Base-by-base conservation (phyloP, 1,140 invertebrate species). In the Bombus vancouverensis region DNA sequence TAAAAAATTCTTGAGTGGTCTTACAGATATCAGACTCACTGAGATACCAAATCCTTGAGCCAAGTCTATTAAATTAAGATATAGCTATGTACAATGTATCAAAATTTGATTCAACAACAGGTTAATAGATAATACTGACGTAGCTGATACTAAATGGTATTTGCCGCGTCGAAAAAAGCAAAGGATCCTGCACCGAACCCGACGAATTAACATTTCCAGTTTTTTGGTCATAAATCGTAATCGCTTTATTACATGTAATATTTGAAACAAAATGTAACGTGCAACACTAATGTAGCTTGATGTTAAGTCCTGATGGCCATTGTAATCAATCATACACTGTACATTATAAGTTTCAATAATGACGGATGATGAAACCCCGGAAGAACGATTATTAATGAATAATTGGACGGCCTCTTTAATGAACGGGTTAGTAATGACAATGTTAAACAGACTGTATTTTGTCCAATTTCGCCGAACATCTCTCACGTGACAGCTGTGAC, bases 401-500 rank as follows among this genome's bases (percentile, higher is more conserved):
- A 72, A 81, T 42, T 81, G 5, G 22, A 2, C 37, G 28, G 79
- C 5, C 4, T 42, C 18, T 57, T 72, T 59, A 81, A 81, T 62
- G 47, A 72, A n/a, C 44, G 47, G 57, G 66, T 25, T 25, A 22
- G 34, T 47, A 15, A 59, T 12, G 57, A 59, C 6, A 59, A 59
- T 25, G 71, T 8, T 42, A 72, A 37, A 25, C 22, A 37, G 68
- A 28, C 18, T 9, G 15, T 39, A 25, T 44, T 28, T 28, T 42
- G 71, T 25, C 22, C 37, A 15, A 32, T 66, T 32, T 32, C 18
- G 32, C 3, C 28, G 10, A 32, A 42, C 34, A 68, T 9, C 37
- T 78, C n/a, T n/a, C 42, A 39, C 59, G n/a, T 9, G 18, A 73
- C 76, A 78, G 59, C 76, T 78, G 76, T 57, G 28, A 22, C 70